Base-by-base conservation (phyloP, 2,113 vertebrate genomes). In the Varanus komodoensis region DNA sequence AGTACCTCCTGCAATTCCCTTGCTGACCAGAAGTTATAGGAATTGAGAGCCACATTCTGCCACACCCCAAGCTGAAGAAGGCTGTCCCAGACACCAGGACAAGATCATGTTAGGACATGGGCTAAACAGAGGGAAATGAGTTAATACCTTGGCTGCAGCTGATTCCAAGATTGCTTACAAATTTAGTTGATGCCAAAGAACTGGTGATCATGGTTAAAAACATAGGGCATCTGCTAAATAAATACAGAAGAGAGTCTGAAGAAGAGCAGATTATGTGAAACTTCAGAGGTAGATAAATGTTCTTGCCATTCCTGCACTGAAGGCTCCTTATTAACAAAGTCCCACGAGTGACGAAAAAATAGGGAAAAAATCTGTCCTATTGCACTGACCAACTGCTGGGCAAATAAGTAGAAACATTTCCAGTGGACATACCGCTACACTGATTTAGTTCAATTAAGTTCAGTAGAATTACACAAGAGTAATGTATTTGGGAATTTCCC, bases 361-460 rank as follows among this genome's bases (percentile, higher is more conserved):
- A 83, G 48, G 25, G 14, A 44, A 69, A 79, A 6, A 21, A 78
- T 8, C 23, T 85, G 82, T 78, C 14, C 48, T 32, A 48, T 85
- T 79, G 69, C 48, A 69, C 32, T 80, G 86, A 50, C 48, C 52
- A 81, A 64, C 17, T 89, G 23, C 25, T 82, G 73, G 61, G 68
- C 38, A 48, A 79, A 89, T 69, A 27, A 54, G 29, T 25, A 89
- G 73, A 68, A 48, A 83, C 67, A 68, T 78, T 84, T 44, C 50
- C 38, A n/a, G 34, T 69, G 67, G 48, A 71, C 32, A 90, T 25
- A 48, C 52, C 74, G 34, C 80, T 86, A 71, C 8, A 32, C 61
- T 80, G 48, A 90, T 71, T 80, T 71, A 69, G 27, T 80, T n/a
- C 89, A 90, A 79, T 44, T 84, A 84, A 79, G 23, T 84, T 80